Evolutionary conservation across 2,888 invertebrate genomes (phyloP), one percentile per base, ranked within the genome.

Genomic region (Cheilosia pagana): DNA sequence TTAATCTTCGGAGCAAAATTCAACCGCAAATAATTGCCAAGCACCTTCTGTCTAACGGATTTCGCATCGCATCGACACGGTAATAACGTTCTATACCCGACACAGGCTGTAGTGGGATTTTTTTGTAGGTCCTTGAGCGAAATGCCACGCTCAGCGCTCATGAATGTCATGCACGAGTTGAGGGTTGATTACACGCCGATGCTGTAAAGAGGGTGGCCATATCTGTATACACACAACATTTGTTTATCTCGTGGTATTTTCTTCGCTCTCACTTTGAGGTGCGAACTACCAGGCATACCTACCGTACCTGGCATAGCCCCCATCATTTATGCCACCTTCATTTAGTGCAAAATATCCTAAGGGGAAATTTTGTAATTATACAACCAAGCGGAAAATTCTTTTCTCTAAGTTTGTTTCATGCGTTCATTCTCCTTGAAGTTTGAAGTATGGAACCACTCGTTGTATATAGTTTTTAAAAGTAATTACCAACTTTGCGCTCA

Each of bases 11-110:
- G 74, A 78, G 78, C 63, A 45, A 70, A 59, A 81, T 77, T 78
- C 74, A 82, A 71, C 68, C 78, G 71, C 71, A 78, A 82, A 82
- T 87, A 88, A 86, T 87, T 89, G 87, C 23, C 76, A 45, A 71
- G 83, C 74, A 81, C 71, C 55, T 74, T 53, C 39, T 16, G 57
- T 68, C 62, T 55, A 62, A 55, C 19, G 41, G 43, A 28, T 59
- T 65, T 55, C 53, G 52, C 48, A 53, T 72, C 45, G n/a, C 59
- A 39, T 60, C 60, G 55, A 7, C 41, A 39, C 14, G 60, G 60
- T 60, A 50, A 59, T 60, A 62, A 52, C 21, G 25, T 63, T 63
- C 35, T 25, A 43, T 21, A 28, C 8, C 7, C 41, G 41, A n/a
- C 25, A 55, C 12, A 57, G 70, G 19, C 67, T 59, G 19, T 74